Evolutionary conservation across 1,140 invertebrate species (phyloP).

Genomic region (Aculops lycopersici): DNA sequence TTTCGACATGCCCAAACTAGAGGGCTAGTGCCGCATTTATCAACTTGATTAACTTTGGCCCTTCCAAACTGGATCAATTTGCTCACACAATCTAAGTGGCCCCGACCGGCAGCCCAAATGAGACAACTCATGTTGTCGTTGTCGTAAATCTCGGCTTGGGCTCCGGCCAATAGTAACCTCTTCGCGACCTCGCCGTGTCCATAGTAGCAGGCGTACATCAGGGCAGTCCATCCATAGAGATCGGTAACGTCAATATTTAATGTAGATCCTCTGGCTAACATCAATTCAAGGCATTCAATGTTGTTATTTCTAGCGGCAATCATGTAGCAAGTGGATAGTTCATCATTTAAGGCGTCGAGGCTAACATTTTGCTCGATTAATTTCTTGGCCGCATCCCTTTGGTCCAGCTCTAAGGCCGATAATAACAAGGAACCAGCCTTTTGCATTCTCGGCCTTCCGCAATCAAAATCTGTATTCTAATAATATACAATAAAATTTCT

Average conservation of each 20-base stretch:
- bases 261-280: too few species aligned
- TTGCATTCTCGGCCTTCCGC: too few species aligned
- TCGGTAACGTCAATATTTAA: slow-evolving; percentile 28
- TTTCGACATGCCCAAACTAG: slow-evolving; percentile 76
- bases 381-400: too few species aligned
- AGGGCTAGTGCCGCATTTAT: slow-evolving; percentile 84
- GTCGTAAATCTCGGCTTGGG: slow-evolving; percentile 75
- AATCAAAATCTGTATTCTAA: too few species aligned
- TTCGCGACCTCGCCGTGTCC: slow-evolving; percentile 42
- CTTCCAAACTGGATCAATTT: slow-evolving; percentile 40
- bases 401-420: too few species aligned
- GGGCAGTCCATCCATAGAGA: slow-evolving; percentile 46
- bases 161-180: slow-evolving; percentile 47
- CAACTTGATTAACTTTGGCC: slow-evolving; percentile 66
- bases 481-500: too few species aligned
- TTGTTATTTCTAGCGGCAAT: too few species aligned
- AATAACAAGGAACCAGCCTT: too few species aligned
- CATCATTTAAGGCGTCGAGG: too few species aligned
- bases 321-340: too few species aligned
- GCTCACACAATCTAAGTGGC: slow-evolving; percentile 47
- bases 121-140: slow-evolving; percentile 62
- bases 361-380: too few species aligned
- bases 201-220: slow-evolving; percentile 94
- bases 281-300: too few species aligned
- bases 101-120: slow-evolving; percentile 68